Evolutionary conservation across 2,113 vertebrate genomes (phyloP).

Genomic region (Bungarus multicinctus): DNA sequence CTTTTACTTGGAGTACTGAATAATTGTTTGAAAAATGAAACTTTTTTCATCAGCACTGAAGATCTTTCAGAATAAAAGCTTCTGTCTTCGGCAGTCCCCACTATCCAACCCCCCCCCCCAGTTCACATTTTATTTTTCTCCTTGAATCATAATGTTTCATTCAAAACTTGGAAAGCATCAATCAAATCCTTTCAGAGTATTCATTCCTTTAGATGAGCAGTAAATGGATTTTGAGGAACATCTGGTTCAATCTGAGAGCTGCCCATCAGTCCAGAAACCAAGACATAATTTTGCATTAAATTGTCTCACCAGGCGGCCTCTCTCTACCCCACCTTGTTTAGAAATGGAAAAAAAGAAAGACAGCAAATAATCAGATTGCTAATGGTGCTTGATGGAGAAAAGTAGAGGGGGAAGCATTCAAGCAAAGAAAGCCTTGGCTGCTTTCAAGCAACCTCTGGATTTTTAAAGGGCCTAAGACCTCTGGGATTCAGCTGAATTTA

Average conservation of each 20-base stretch:
- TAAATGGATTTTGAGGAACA: constrained; percentile 17
- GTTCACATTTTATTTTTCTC: too few relatives aligned
- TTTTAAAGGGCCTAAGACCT: background rate
- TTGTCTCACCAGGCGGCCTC: background rate
- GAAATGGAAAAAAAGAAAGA: background rate
- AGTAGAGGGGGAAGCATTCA: background rate
- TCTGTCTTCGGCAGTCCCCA: background rate
- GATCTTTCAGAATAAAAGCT: background rate
- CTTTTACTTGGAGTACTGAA: background rate
- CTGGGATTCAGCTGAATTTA: background rate
- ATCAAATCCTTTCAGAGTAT: background rate
- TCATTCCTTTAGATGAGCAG: constrained; percentile 2
- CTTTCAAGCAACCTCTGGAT: background rate
- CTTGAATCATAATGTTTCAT: background rate
- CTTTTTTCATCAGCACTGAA: background rate
- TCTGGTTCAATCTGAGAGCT: constrained; percentile 25
- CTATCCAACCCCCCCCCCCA: background rate
- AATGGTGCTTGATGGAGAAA: background rate
- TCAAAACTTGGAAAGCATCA: constrained; percentile 9
- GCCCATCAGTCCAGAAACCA: constrained; percentile 1
- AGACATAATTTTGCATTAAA: constrained; percentile 6
- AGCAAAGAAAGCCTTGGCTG: background rate
- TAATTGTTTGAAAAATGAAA: background rate
- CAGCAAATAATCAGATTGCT: background rate
- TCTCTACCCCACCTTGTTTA: background rate